phyloP scores from a whole-genome alignment of 2,888 invertebrate species.

The Troilus luridus region DNA sequence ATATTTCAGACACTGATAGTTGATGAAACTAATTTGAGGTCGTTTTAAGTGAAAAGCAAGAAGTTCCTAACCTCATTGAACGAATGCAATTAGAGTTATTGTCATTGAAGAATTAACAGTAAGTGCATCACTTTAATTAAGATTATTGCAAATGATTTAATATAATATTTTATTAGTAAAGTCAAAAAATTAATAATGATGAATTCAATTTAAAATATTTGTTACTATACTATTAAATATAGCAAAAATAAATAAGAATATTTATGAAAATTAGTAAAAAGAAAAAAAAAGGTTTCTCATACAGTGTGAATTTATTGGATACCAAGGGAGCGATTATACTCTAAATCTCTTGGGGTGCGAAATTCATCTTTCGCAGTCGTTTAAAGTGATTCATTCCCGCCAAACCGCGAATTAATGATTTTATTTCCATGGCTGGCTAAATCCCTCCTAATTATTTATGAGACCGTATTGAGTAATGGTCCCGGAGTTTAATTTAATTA shows the following conservation, averaged over 20 bases:
- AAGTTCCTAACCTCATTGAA: background rate
- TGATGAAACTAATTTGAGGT: background rate
- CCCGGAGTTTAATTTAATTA: slow-evolving; percentile 21
- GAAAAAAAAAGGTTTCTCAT: background rate
- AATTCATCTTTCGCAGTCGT: slow-evolving; percentile 41
- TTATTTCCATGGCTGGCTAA: slow-evolving; percentile 29
- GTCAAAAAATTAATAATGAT: too few species aligned
- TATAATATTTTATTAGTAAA: background rate
- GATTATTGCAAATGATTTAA: background rate
- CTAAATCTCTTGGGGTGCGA: slow-evolving; percentile 37
- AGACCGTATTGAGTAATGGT: slow-evolving; percentile 19
- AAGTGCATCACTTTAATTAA: background rate
- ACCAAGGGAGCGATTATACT: slow-evolving; percentile 3
- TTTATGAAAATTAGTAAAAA: background rate
- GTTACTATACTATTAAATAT: background rate
- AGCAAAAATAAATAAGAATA: background rate
- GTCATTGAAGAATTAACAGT: background rate
- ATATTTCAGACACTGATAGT: background rate
- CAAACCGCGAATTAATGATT: slow-evolving; percentile 48
- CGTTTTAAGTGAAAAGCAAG: background rate
- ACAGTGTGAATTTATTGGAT: slow-evolving; percentile 31
- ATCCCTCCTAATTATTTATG: slow-evolving; percentile 40
- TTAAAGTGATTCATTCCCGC: slow-evolving; percentile 50
- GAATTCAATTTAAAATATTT: background rate
- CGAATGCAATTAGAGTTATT: background rate